Evolutionary conservation across 2,113 vertebrate genomes (phyloP).

Genomic region (Perca flavescens): DNA sequence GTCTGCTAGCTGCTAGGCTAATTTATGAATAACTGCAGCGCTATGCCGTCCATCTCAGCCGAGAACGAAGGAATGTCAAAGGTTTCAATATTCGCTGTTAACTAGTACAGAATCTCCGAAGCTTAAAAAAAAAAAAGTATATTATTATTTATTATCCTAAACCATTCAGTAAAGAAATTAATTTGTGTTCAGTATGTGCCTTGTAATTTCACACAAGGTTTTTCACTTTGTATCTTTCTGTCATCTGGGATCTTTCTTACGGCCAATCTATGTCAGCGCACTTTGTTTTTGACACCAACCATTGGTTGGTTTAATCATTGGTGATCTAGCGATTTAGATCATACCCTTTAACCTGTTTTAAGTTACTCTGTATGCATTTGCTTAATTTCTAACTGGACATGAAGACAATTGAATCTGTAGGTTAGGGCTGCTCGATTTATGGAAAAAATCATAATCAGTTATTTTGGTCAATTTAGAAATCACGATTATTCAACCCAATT

Average conservation of each 20-base stretch:
- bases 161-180: not conserved
- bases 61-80: too few relatives aligned
- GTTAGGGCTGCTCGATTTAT: too few relatives aligned
- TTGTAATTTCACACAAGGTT: not conserved
- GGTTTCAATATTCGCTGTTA: too few relatives aligned
- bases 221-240: not conserved
- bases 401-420: not conserved
- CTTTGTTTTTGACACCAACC: not conserved
- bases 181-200: conserved; percentile 1
- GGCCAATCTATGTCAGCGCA: not conserved
- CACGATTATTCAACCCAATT: too few relatives aligned
- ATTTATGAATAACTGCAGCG: too few relatives aligned
- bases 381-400: not conserved
- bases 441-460: too few relatives aligned
- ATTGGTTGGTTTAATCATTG: not conserved
- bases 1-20: too few relatives aligned
- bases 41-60: too few relatives aligned
- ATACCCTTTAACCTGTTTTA: not conserved
- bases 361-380: not conserved
- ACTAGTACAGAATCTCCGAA: too few relatives aligned
- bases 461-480: too few relatives aligned
- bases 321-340: conserved; percentile 15
- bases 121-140: not conserved
- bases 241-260: conserved; percentile 5
- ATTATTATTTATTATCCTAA: not conserved